phyloP scores from a whole-genome alignment of 1,140 invertebrate genomes.

The Anthonomus grandis region DNA sequence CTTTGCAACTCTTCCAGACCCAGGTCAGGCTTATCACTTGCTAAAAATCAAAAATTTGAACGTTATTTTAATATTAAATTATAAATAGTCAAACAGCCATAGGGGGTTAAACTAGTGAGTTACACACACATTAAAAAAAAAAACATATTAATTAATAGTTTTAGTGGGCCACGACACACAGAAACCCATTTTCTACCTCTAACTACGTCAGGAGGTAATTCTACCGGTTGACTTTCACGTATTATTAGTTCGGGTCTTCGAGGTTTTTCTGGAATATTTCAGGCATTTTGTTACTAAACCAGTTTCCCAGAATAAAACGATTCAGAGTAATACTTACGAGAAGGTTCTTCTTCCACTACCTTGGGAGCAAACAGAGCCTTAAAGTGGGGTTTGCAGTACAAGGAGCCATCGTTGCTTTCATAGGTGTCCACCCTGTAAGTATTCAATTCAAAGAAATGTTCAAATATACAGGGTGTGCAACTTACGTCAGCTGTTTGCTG shows the following conservation, averaged over 20 bases:
- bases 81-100: no score
- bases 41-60: slow-evolving; percentile 52
- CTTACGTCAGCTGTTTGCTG: slow-evolving; percentile 82
- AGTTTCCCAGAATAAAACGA: no score
- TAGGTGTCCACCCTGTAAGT: slow-evolving; percentile 82
- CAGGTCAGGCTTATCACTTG: slow-evolving; percentile 84
- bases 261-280: slow-evolving; percentile 43
- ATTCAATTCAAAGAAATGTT: no score
- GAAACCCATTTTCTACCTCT: slow-evolving; percentile 62
- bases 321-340: slow-evolving; percentile 66
- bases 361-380: slow-evolving; percentile 88
- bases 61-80: no score
- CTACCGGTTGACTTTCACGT: slow-evolving; percentile 82
- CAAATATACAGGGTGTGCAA: no score
- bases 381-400: slow-evolving; percentile 94
- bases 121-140: no score
- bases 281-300: no score
- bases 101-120: no score
- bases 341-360: slow-evolving; percentile 71
- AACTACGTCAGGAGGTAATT: slow-evolving; percentile 86
- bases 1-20: slow-evolving; percentile 78
- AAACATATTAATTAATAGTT: no score
- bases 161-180: no score
- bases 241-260: slow-evolving; percentile 86
- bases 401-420: slow-evolving; percentile 78